These are phyloP conservation scores for Tachina lurida DNA, from an alignment of 2,888 invertebrate species.

Conservation along the genomic window DNA sequence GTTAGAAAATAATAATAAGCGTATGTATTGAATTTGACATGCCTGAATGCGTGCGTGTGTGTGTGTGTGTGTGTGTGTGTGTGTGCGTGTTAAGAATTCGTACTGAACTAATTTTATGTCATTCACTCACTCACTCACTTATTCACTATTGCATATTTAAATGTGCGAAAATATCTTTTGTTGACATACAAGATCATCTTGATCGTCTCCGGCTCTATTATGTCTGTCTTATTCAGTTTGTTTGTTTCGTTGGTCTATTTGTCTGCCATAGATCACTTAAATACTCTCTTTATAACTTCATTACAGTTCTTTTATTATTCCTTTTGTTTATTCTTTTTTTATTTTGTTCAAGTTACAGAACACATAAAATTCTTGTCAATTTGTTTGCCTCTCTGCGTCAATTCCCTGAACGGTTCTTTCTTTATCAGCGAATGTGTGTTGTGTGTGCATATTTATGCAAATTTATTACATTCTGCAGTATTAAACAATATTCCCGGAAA, in stretches of 20 bases:
- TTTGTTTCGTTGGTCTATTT: slow-evolving; percentile 46
- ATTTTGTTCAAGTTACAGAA: neutral
- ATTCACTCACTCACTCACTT: neutral
- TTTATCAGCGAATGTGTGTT: slow-evolving; percentile 29
- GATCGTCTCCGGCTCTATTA: slow-evolving; percentile 24
- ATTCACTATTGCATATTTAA: slow-evolving; percentile 54
- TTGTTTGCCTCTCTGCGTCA: slow-evolving; percentile 7
- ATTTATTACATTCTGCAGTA: slow-evolving; percentile 55
- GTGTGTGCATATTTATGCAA: slow-evolving; percentile 61
- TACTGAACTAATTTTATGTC: slow-evolving; percentile 57
- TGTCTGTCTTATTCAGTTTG: neutral
- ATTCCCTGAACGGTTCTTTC: slow-evolving; percentile 42
- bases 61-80: neutral
- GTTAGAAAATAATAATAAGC: neutral
- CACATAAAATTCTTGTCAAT: slow-evolving; percentile 16
- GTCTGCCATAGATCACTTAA: slow-evolving; percentile 47
- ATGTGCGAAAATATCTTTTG: slow-evolving; percentile 72
- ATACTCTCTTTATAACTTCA: slow-evolving; percentile 45
- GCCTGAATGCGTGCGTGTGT: neutral
- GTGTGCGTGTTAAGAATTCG: neutral
- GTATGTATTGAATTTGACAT: neutral
- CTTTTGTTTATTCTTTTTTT: slow-evolving; percentile 41
- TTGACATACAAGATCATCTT: slow-evolving; percentile 69
- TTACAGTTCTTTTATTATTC: slow-evolving; percentile 27
- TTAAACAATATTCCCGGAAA: slow-evolving; percentile 58